Percentiles rank a stretch among this genome's conserved stretches.
Evolutionary conservation across 2,113 vertebrate genomes (phyloP).

Genomic region (Albula glossodonta): DNA sequence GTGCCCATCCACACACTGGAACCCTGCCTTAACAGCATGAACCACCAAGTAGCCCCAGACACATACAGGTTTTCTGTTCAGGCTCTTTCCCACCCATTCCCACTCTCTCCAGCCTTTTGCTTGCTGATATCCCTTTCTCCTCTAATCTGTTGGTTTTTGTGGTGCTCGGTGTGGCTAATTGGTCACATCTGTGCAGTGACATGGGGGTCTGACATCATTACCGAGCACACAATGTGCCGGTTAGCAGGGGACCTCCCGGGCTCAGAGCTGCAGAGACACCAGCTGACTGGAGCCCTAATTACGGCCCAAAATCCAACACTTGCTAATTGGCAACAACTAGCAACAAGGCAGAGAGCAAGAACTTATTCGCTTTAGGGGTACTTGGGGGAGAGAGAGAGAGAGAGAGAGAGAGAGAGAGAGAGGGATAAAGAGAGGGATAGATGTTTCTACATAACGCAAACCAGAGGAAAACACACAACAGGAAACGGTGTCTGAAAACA

Average conservation of each 20-base stretch:
- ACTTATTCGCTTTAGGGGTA: not conserved
- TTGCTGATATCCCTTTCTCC: constrained; percentile 51
- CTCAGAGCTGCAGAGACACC: not conserved
- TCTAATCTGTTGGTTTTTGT: constrained; percentile 65
- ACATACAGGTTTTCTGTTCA: constrained; percentile 19
- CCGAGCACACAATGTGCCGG: not conserved
- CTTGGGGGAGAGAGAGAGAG: not conserved
- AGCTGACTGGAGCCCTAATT: constrained; percentile 17
- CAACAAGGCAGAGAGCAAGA: not conserved
- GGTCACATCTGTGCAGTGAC: constrained; percentile 17
- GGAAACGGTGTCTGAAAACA: not conserved
- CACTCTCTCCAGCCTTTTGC: constrained; percentile 20
- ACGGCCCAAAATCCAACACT: constrained; percentile 16
- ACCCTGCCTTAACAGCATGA: no score
- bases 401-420: not conserved
- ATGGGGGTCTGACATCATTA: constrained; percentile 17
- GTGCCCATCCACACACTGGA: no score
- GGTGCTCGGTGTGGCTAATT: constrained; percentile 34
- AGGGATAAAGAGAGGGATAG: not conserved
- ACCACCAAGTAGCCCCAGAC: no score
- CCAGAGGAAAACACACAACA: not conserved
- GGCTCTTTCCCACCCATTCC: constrained; percentile 33
- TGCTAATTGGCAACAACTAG: constrained; percentile 27
- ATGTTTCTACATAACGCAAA: not conserved
- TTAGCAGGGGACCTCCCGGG: not conserved